phyloP scores from a whole-genome alignment of 2,797 vertebrate species.

The Linurgus olivaceus region DNA sequence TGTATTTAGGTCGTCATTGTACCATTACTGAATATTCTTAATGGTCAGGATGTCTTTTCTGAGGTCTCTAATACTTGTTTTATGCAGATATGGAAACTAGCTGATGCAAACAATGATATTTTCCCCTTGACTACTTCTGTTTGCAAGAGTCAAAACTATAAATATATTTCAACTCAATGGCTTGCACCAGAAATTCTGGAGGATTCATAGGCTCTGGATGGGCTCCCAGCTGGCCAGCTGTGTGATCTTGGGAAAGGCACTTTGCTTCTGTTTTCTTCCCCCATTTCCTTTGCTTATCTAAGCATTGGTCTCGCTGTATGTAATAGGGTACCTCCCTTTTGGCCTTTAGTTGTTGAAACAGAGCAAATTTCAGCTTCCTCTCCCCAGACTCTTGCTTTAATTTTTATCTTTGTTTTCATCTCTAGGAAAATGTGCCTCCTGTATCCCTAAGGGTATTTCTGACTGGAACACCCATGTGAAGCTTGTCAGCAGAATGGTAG shows the following conservation, averaged over 20 bases:
- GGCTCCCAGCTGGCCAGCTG: neutral
- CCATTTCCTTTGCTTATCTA: conserved; percentile 43
- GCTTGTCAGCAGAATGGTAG: neutral
- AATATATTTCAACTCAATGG: neutral
- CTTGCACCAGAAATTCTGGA: neutral
- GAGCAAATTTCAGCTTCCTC: neutral
- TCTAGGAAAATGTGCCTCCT: neutral
- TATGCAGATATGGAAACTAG: neutral
- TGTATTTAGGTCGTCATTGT: neutral
- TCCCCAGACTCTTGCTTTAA: neutral
- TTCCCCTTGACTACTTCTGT: neutral
- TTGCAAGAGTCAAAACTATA: neutral
- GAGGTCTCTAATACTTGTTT: neutral
- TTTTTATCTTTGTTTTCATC: neutral
- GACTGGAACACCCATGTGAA: neutral
- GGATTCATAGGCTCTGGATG: neutral
- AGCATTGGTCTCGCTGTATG: neutral
- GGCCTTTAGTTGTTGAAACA: neutral
- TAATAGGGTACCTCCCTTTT: neutral
- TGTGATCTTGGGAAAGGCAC: conserved; percentile 5
- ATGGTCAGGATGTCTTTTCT: neutral
- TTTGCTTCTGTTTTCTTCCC: conserved; percentile 15
- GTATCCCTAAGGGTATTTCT: neutral
- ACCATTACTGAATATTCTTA: neutral
- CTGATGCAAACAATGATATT: neutral